phyloP scores from a whole-genome alignment of 2,797 vertebrate species.

The Brotula barbata region DNA sequence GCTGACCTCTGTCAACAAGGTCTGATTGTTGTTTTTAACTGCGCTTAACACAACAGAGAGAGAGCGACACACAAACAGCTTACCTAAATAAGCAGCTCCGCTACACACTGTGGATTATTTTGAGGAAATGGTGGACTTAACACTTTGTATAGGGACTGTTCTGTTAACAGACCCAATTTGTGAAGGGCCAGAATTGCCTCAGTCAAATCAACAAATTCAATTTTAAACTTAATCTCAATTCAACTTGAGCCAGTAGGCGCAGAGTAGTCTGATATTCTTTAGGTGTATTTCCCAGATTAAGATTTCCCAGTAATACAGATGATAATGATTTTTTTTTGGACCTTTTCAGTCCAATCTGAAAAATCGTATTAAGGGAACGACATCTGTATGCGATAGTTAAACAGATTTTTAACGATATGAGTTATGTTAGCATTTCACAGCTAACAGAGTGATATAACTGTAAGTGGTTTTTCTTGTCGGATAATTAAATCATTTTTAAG shows the following conservation, averaged over 20 bases:
- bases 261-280: too few relatives aligned
- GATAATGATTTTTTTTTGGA: too few relatives aligned
- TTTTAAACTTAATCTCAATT: conserved; percentile 5
- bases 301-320: conserved; percentile 45
- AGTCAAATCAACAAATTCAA: neutral
- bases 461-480: neutral
- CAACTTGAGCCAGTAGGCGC: too few relatives aligned
- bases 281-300: neutral
- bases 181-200: neutral
- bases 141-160: neutral
- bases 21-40: conserved; percentile 36
- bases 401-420: conserved; percentile 34
- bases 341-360: conserved; percentile 33
- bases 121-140: neutral
- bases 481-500: neutral
- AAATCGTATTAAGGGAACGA: conserved; percentile 31
- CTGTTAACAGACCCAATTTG: neutral
- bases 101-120: neutral
- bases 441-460: conserved; percentile 15
- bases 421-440: conserved; percentile 34
- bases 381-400: conserved; percentile 49
- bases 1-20: conserved; percentile 54
- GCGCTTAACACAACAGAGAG: conserved; percentile 24
- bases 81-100: neutral
- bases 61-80: conserved; percentile 8